Base-by-base conservation (phyloP, 2,888 invertebrate species). In the Hypomecis atomaria region DNA sequence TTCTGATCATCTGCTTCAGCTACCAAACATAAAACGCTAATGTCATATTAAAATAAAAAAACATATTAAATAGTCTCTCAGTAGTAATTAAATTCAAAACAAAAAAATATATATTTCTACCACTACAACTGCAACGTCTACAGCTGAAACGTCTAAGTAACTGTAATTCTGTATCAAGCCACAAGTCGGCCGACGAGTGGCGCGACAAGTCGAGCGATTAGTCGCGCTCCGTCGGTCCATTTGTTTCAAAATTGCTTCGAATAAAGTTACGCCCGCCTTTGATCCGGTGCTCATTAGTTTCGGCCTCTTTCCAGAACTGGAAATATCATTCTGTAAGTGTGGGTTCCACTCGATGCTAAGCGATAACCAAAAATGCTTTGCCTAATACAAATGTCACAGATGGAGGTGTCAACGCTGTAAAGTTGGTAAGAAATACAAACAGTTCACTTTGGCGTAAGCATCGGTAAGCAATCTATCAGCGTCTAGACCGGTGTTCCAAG, bases 221-320 rank as follows among this genome's bases (percentile, higher is more conserved):
- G 63, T 67, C 33, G 56, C 60, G 63, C 58, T 34, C 34, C 56
- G 38, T 50, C 55, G 66, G 58, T 59, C 60, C 66, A 68, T 69
- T 72, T 68, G 66, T 72, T 63, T 65, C 67, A 66, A 55, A 62
- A 69, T 56, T 58, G 63, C 66, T 70, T 61, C 66, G 69, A 69
- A 72, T 72, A 72, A 72, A 66, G 65, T 68, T 50, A 63, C 61
- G 45, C 38, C 47, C 60, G 60, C 69, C 71, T 72, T 72, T 72
- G 72, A 72, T 72, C 70, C 63, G 42, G 55, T 55, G 54, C 72
- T 72, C 72, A 71, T 72, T 72, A 71, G 71, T 66, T 62, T 60
- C 62, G 55, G 59, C 57, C 56, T 66, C 48, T 56, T 59, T 62
- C 48, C 43, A 47, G 56, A 11, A 56, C 45, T 70, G 50, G 45